A percentile compares a stretch with the other conserved stretches of the same genome.
These are phyloP conservation scores for Psettodes erumei DNA, from an alignment of 2,113 vertebrate species.

Conservation along the genomic window DNA sequence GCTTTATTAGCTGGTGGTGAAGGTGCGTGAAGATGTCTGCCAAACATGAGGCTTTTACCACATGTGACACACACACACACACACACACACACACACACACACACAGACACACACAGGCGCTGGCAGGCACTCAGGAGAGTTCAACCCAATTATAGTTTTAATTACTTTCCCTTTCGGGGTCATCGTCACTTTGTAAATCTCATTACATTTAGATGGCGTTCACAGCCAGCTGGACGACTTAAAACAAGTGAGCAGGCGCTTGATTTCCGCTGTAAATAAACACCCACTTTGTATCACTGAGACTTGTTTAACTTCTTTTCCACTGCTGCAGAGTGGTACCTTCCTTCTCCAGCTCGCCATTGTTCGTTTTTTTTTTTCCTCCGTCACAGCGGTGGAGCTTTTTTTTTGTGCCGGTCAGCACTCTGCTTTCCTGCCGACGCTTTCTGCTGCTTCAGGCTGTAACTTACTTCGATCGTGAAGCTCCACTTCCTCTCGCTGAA, in stretches of 20 bases:
- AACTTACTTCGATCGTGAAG: background rate
- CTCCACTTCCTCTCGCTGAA: slow-evolving; percentile 6
- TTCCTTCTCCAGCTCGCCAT: background rate
- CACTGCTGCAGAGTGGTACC: background rate
- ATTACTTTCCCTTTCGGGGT: slow-evolving; percentile 13
- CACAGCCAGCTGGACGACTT: slow-evolving; percentile 27
- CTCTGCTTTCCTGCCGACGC: background rate
- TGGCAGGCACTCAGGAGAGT: background rate
- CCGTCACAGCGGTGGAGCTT: background rate
- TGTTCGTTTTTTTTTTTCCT: background rate
- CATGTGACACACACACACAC: background rate
- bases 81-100: too few relatives aligned
- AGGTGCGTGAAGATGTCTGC: background rate
- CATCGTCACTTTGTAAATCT: slow-evolving; percentile 35
- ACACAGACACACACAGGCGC: too few relatives aligned
- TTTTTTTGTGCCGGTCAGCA: slow-evolving; percentile 10
- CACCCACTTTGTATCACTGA: background rate
- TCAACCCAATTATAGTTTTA: slow-evolving; percentile 33
- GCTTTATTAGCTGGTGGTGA: background rate
- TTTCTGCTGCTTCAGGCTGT: background rate
- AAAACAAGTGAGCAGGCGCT: slow-evolving; percentile 12
- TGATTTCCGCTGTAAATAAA: slow-evolving; percentile 23
- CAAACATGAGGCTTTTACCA: background rate
- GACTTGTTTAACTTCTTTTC: background rate
- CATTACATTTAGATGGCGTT: slow-evolving; percentile 24